These are phyloP conservation scores for Gasterosteus nipponicus DNA, from an alignment of 2,113 vertebrate genomes.

Conservation along the genomic window DNA sequence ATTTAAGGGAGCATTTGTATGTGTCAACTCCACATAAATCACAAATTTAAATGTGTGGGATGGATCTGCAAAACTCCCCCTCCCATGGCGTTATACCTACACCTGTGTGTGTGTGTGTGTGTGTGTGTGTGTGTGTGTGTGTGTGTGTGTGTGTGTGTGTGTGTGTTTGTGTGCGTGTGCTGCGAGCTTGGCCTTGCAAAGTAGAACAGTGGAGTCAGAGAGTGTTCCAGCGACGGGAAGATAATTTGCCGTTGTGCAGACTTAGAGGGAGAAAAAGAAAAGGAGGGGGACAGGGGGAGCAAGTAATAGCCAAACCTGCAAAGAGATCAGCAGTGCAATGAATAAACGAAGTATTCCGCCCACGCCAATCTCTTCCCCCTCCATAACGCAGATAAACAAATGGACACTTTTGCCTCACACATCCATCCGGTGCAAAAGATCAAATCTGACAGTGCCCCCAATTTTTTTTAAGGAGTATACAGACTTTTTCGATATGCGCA, in stretches of 20 bases:
- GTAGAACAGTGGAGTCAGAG: conserved; percentile 28
- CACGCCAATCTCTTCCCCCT: conserved; percentile 55
- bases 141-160: background rate
- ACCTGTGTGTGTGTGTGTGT: conserved; percentile 30
- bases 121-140: background rate
- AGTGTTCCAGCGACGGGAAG: conserved; percentile 2
- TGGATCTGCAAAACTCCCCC: conserved; percentile 18
- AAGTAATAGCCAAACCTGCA: conserved; percentile 59
- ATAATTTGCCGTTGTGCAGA: conserved; percentile 12
- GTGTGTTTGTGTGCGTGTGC: background rate
- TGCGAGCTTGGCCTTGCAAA: background rate
- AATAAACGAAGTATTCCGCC: conserved; percentile 70
- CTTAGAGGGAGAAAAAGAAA: conserved; percentile 20
- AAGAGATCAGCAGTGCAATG: conserved; percentile 67
- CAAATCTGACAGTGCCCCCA: background rate
- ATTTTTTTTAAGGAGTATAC: background rate
- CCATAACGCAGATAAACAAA: conserved; percentile 42
- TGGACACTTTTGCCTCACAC: conserved; percentile 4
- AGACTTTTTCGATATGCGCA: background rate
- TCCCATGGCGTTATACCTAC: conserved; percentile 36
- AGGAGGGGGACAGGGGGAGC: conserved; percentile 29
- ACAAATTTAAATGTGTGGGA: conserved; percentile 32
- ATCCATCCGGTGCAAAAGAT: background rate
- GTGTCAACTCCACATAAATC: conserved; percentile 40
- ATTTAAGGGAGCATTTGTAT: background rate